A percentile compares a stretch with the other conserved stretches of the same genome.
These are phyloP conservation scores for Aphis craccivora DNA, from an alignment of 1,140 invertebrate species.

Conservation along the genomic window DNA sequence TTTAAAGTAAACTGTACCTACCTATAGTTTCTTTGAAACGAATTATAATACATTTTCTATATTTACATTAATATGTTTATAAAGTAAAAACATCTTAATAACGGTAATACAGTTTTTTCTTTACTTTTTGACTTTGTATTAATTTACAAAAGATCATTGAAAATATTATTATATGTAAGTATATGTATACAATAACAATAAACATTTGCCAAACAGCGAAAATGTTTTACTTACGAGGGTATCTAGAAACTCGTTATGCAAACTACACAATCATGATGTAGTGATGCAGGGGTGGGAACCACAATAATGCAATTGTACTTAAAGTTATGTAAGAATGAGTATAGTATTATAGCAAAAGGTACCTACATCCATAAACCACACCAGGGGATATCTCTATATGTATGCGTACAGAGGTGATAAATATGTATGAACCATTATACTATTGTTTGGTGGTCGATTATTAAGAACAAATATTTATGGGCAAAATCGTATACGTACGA, in stretches of 20 bases:
- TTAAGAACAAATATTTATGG: not conserved
- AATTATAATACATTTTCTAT: no score
- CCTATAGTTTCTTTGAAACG: no score
- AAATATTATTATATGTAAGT: not conserved
- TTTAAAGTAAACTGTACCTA: no score
- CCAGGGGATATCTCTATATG: constrained; percentile 14
- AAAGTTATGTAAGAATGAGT: constrained; percentile 50
- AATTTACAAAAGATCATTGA: not conserved
- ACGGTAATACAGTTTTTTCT: not conserved
- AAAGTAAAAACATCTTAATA: not conserved
- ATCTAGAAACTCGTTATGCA: not conserved
- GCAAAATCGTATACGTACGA: not conserved
- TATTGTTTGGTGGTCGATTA: constrained; percentile 30
- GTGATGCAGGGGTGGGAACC: not conserved
- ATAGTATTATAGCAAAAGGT: constrained; percentile 31
- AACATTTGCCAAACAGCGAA: not conserved
- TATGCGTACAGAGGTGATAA: not conserved
- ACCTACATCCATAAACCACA: not conserved
- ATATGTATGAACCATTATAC: constrained; percentile 12
- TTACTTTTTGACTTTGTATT: not conserved
- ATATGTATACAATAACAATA: not conserved
- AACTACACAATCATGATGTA: constrained; percentile 10
- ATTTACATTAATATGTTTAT: not conserved
- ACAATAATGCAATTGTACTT: constrained; percentile 32
- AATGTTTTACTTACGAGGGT: constrained; percentile 15